A percentile compares a stretch with the other conserved stretches of the same genome.
phyloP scores from a whole-genome alignment of 2,888 invertebrate species.

The Tineola bisselliella region DNA sequence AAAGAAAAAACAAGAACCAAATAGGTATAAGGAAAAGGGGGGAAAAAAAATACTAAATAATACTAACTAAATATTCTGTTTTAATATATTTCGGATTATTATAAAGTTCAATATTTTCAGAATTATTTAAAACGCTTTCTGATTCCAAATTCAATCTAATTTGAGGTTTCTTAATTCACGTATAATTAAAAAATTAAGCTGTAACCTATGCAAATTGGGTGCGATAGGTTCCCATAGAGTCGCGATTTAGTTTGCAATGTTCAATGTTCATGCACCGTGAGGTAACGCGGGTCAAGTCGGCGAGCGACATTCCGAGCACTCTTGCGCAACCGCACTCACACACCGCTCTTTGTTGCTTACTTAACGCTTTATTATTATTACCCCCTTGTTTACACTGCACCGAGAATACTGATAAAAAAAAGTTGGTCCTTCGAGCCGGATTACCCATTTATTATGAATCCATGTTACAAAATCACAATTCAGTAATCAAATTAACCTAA shows the following conservation, averaged over 20 bases:
- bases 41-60: no score
- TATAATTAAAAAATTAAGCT: no score
- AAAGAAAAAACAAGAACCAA: no score
- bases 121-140: no score
- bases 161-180: no score
- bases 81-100: no score
- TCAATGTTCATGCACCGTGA: neutral
- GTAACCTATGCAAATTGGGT: no score
- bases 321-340: conserved; percentile 20
- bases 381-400: neutral
- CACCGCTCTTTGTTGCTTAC: neutral
- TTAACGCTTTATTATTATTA: neutral
- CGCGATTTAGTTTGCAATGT: neutral
- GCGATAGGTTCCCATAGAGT: neutral
- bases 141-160: no score
- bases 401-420: neutral
- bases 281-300: conserved; percentile 22
- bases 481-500: neutral
- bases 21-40: no score
- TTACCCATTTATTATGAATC: neutral
- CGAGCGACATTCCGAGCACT: conserved; percentile 36
- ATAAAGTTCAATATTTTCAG: no score
- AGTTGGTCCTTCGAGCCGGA: neutral
- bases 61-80: no score
- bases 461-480: neutral